A percentile compares a stretch with the other conserved stretches of the same genome.
Conservation (phyloP, 2,888 invertebrate genomes). For the Phyto melanocephala region DNA sequence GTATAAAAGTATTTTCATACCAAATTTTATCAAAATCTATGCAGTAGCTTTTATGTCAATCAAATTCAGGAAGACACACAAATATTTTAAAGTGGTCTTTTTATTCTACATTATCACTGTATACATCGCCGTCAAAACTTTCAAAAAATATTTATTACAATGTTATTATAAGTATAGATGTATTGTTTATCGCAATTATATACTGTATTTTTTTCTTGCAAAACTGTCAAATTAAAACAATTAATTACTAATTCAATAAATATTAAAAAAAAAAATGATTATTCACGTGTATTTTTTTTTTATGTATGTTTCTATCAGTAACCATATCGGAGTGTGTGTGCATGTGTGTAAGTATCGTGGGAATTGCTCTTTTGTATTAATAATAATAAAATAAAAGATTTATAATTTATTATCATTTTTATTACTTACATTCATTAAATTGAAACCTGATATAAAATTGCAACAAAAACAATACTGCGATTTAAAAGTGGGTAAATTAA, state of each 20-base stretch:
- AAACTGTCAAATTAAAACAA: conserved; percentile 7
- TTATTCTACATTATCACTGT: too few relatives aligned
- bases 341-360: conserved; percentile 11
- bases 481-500: background rate
- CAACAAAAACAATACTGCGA: background rate
- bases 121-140: too few relatives aligned
- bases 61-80: too few relatives aligned
- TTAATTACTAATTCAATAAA: conserved; percentile 7
- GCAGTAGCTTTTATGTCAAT: too few relatives aligned
- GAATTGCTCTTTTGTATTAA: conserved; percentile 20
- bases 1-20: too few relatives aligned
- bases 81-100: too few relatives aligned
- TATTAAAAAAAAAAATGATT: conserved; percentile 19
- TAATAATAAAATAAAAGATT: conserved; percentile 16
- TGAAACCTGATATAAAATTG: conserved; percentile 18
- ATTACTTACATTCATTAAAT: background rate
- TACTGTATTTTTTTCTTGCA: background rate
- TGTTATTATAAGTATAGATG: too few relatives aligned
- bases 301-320: background rate
- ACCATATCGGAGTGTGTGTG: background rate
- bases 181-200: background rate
- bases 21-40: too few relatives aligned
- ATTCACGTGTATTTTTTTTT: conserved; percentile 28
- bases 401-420: conserved; percentile 8
- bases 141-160: too few relatives aligned